Percentiles rank a stretch among this genome's conserved stretches.
Conservation (phyloP, 2,113 vertebrate species). For the Xiphorhynchus elegans region DNA sequence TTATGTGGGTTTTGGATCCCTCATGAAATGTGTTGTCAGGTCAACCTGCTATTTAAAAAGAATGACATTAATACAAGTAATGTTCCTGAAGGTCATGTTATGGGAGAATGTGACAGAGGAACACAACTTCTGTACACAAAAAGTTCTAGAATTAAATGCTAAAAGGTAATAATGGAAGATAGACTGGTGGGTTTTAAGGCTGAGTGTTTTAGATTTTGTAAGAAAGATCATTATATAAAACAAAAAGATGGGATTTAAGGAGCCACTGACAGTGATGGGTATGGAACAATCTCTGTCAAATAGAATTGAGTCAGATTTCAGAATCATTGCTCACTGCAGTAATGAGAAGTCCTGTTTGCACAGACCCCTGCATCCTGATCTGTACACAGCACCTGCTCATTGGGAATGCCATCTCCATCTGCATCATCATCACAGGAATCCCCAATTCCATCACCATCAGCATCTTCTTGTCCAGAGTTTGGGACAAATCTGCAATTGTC, state of each 20-base stretch:
- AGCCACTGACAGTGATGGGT: neutral
- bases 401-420: conserved; percentile 90
- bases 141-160: neutral
- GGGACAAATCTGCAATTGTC: conserved; percentile 95
- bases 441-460: conserved; percentile 87
- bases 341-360: neutral
- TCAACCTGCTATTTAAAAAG: neutral
- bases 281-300: neutral
- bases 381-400: conserved; percentile 79
- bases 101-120: neutral
- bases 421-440: conserved; percentile 94
- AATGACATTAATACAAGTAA: neutral
- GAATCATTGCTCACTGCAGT: neutral
- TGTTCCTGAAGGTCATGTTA: neutral
- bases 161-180: neutral
- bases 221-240: neutral
- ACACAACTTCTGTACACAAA: neutral
- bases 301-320: neutral
- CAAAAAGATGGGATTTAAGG: neutral
- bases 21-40: neutral
- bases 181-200: neutral
- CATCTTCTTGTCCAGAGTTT: conserved; percentile 97
- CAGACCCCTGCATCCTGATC: neutral
- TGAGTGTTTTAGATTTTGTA: neutral
- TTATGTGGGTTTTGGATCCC: neutral